Base-by-base conservation (phyloP, 1,140 invertebrate species). In the Danaus melanippus region DNA sequence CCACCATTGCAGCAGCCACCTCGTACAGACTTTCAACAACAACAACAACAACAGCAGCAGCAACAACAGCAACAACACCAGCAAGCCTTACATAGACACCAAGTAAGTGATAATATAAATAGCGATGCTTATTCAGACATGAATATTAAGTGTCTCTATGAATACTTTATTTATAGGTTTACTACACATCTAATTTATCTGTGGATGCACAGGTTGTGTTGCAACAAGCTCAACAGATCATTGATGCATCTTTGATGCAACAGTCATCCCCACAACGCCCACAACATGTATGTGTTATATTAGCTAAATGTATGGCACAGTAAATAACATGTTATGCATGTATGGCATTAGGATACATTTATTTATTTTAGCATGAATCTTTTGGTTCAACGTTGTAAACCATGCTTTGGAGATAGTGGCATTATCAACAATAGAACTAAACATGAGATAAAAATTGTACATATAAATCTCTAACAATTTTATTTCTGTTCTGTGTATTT, bases 171-270 rank as follows among this genome's bases (percentile, higher is more conserved):
- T 84, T 86, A 69, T 85, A 88, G 87, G 85, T 88, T 68, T 88
- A 86, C 82, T 88, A 87, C 83, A 86, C 87, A 60, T 86, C 85
- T 74, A 84, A 88, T 76, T 79, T 86, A 67, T 82, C 85, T 63
- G 77, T 84, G 74, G 85, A 87, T 70, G 76, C 83, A 73, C 86
- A 87, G 77, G 84, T 87, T 79, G 84, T 87, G 55, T 84, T 88
- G 72, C 86, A 88, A 84, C 85, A 87, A 60, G 77, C 81, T 53
- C 86, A 86, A 66, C 87, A 88, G 74, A 85, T 87, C 68, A 86
- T 88, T 79, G 85, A 88, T 77, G 79, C 83, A 79, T 87, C 84
- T 74, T 60, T 84, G 73, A 84, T 87, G 77, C 83, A 83, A 79
- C 86, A 87, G 73, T 71, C 78, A 66, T 74, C 80, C 67, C 67